A percentile compares a stretch with the other conserved stretches of the same genome.
phyloP scores from a whole-genome alignment of 2,797 vertebrate species.

The Bovichtus diacanthus region DNA sequence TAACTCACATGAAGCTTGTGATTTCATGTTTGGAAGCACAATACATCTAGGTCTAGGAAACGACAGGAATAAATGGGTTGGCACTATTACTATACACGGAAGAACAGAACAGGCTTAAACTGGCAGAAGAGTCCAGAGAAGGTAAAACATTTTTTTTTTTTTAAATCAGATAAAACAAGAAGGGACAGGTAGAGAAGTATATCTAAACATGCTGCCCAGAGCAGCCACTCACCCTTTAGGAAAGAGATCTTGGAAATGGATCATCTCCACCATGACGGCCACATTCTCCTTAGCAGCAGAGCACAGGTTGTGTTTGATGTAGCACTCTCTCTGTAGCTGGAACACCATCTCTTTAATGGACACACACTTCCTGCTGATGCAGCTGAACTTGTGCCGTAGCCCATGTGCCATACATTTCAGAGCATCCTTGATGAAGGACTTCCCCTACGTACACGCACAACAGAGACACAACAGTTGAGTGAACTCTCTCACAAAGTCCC shows the following conservation, averaged over 20 bases:
- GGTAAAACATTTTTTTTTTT: too few relatives aligned
- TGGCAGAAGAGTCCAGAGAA: conserved; percentile 7
- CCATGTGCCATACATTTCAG: conserved; percentile 98
- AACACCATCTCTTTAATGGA: conserved; percentile 99
- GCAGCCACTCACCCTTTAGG: conserved; percentile 92
- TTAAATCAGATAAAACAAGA: conserved; percentile 4
- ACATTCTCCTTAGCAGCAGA: conserved; percentile 96
- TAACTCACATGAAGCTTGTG: conserved; percentile 35
- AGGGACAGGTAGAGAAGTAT: neutral
- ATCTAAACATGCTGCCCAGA: conserved; percentile 24
- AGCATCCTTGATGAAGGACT: conserved; percentile 99
- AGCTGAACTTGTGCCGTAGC: conserved; percentile 96
- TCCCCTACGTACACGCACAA: conserved; percentile 87
- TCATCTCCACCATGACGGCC: conserved; percentile 98
- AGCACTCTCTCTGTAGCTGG: conserved; percentile 97
- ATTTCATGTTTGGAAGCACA: conserved; percentile 39
- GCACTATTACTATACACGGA: conserved; percentile 24
- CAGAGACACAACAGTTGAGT: conserved; percentile 40
- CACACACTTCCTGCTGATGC: conserved; percentile 98
- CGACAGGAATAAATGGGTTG: conserved; percentile 27
- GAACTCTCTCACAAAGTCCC: conserved; percentile 5
- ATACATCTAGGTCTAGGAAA: conserved; percentile 16
- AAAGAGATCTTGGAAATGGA: conserved; percentile 98
- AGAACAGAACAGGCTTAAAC: conserved; percentile 9
- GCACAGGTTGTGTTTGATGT: conserved; percentile 97